A percentile compares a stretch with the other conserved stretches of the same genome.
Conservation (phyloP, 2,113 vertebrate genomes). For the Trematomus loennbergii region DNA sequence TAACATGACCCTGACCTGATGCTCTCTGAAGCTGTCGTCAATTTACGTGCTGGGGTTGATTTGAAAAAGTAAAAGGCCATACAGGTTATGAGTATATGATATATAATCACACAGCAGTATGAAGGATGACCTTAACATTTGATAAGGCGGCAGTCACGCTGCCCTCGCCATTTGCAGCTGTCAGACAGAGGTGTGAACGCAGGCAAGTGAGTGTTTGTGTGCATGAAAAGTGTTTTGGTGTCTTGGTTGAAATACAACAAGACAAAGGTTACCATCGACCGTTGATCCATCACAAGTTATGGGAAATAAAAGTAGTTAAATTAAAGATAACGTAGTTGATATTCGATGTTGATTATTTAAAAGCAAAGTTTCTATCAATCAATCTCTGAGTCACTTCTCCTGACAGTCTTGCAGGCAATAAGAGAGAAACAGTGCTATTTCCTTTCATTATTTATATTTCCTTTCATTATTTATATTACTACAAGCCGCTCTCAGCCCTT, state of each 20-base stretch:
- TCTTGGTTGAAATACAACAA: neutral
- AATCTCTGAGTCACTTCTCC: neutral
- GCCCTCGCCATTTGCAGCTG: conserved; percentile 12
- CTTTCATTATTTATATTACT: neutral
- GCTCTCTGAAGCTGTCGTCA: neutral
- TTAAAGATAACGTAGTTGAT: neutral
- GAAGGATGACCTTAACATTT: conserved; percentile 37
- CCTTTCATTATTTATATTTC: neutral
- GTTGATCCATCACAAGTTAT: neutral
- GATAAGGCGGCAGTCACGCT: conserved; percentile 1
- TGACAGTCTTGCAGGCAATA: neutral
- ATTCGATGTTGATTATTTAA: neutral
- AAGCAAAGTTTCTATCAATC: neutral
- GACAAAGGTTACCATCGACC: neutral
- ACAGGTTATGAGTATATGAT: neutral
- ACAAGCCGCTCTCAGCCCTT: neutral
- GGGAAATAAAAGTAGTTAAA: neutral
- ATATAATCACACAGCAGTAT: neutral
- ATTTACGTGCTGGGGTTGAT: neutral
- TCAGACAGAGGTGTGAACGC: neutral
- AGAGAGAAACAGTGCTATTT: neutral
- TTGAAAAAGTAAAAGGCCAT: neutral
- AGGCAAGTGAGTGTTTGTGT: neutral
- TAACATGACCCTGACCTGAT: neutral
- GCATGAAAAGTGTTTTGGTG: neutral